These are phyloP conservation scores for Protobothrops mucrosquamatus DNA, from an alignment of 2,113 vertebrate species.

Conservation along the genomic window DNA sequence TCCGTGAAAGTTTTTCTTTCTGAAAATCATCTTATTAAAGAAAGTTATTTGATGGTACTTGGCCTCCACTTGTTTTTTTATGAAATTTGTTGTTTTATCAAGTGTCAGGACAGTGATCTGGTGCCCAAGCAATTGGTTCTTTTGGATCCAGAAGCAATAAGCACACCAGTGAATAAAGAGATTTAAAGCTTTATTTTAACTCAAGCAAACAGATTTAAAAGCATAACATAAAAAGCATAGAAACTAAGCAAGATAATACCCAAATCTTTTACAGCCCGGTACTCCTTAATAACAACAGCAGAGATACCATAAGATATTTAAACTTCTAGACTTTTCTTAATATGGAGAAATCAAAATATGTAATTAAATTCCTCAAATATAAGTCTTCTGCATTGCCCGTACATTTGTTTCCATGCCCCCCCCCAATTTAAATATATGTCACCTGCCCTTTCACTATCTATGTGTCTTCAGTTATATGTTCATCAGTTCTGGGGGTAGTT, in stretches of 20 bases:
- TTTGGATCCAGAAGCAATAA: background rate
- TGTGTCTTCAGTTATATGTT: background rate
- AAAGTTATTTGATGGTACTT: background rate
- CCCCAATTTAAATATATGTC: background rate
- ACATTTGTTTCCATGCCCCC: background rate
- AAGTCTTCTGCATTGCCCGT: background rate
- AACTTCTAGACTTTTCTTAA: background rate
- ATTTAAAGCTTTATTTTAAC: background rate
- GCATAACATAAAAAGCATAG: background rate
- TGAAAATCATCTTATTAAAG: background rate
- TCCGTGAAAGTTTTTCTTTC: background rate
- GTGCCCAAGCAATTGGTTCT: background rate
- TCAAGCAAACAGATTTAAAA: background rate
- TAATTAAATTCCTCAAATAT: background rate
- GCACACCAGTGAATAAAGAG: background rate
- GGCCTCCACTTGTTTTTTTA: background rate
- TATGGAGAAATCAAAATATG: background rate
- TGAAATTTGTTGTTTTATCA: background rate
- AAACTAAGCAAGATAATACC: background rate
- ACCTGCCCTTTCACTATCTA: background rate
- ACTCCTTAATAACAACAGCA: background rate
- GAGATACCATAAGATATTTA: background rate
- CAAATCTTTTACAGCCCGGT: background rate
- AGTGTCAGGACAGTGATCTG: background rate
- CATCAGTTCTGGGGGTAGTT: background rate